Evolutionary conservation across 2,888 invertebrate species (phyloP).

Genomic region (Monopis laevigella): DNA sequence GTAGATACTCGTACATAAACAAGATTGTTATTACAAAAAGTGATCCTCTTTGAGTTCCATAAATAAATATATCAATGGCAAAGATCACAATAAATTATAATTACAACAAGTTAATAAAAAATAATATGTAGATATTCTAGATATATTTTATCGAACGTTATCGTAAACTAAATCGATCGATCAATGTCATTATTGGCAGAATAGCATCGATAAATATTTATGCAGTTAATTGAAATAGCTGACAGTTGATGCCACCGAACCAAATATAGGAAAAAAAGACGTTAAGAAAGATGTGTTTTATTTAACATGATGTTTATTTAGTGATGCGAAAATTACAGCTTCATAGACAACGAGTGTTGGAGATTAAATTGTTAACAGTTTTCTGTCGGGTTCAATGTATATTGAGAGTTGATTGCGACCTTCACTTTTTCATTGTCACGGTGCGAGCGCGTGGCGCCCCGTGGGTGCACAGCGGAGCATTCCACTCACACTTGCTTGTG

Average conservation of each 20-base stretch:
- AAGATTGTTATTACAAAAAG: too few relatives aligned
- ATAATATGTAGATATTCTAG: too few relatives aligned
- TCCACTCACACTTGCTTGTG: too few relatives aligned
- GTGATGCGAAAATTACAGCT: conserved; percentile 1
- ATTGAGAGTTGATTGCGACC: conserved; percentile 20
- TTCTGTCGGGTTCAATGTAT: too few relatives aligned
- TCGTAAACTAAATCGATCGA: conserved; percentile 9
- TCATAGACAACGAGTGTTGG: neutral
- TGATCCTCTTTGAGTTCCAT: too few relatives aligned
- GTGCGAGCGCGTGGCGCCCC: conserved; percentile 19
- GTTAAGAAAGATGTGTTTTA: too few relatives aligned
- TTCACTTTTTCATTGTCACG: conserved; percentile 36
- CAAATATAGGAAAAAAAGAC: conserved; percentile 2
- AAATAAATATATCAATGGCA: too few relatives aligned
- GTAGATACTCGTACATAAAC: too few relatives aligned
- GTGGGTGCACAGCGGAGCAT: too few relatives aligned
- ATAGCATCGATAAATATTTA: conserved; percentile 5
- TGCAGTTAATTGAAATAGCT: conserved; percentile 11
- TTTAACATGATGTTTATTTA: conserved; percentile 1
- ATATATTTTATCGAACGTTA: too few relatives aligned
- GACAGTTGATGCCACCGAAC: conserved; percentile 10
- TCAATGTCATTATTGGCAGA: conserved; percentile 6
- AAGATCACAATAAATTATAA: too few relatives aligned
- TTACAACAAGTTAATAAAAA: too few relatives aligned
- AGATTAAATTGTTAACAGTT: neutral